Evolutionary conservation across 2,797 vertebrate species (phyloP).

Genomic region (Pseudochaenichthys georgianus): DNA sequence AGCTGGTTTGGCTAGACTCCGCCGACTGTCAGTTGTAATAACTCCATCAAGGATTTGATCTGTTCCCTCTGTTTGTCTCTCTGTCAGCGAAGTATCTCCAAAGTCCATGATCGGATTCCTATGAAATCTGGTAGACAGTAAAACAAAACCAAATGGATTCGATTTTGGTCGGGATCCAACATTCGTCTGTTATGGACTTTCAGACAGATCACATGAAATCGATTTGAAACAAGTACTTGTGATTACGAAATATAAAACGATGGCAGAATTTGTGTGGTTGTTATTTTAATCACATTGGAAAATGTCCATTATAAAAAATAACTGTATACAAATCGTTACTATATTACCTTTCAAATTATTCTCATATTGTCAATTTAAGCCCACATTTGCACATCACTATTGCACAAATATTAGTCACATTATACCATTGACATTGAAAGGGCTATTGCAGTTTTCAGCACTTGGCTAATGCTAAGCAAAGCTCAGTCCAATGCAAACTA

Average conservation of each 20-base stretch:
- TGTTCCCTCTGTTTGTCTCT: slow-evolving; percentile 16
- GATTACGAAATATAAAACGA: neutral
- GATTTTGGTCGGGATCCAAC: neutral
- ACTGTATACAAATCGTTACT: too few relatives aligned
- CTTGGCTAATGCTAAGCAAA: slow-evolving; percentile 6
- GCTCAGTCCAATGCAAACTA: slow-evolving; percentile 14
- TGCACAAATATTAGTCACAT: neutral
- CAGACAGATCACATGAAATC: neutral
- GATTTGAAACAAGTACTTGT: neutral
- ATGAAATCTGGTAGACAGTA: slow-evolving; percentile 1
- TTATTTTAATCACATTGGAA: neutral
- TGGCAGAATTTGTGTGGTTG: neutral
- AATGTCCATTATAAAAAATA: too few relatives aligned
- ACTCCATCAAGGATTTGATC: slow-evolving; percentile 20
- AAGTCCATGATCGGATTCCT: slow-evolving; percentile 13
- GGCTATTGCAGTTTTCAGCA: slow-evolving; percentile 33
- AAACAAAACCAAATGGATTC: neutral
- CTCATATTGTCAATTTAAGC: too few relatives aligned
- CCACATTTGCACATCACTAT: too few relatives aligned
- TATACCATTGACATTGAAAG: neutral
- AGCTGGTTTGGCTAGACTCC: slow-evolving; percentile 6
- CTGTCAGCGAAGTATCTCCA: neutral
- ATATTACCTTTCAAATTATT: neutral
- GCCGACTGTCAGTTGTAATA: slow-evolving; percentile 18
- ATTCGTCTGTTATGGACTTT: neutral